Conservation (phyloP, 2,888 invertebrate species). For the Bembecia ichneumoniformis region DNA sequence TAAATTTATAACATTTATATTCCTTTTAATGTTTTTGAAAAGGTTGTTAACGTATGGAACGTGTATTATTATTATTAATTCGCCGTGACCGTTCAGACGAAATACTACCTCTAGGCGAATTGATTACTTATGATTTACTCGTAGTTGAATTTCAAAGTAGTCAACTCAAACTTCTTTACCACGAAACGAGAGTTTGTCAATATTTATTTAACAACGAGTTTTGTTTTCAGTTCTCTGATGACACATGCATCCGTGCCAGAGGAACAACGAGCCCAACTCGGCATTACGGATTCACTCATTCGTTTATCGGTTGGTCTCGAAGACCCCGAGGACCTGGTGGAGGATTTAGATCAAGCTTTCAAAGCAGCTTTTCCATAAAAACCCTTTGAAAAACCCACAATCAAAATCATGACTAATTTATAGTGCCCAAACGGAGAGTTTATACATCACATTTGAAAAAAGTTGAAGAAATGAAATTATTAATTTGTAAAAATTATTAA, state of each 20-base stretch:
- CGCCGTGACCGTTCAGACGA: too few relatives aligned
- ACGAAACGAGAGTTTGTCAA: too few relatives aligned
- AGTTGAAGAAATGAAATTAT: neutral
- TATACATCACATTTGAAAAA: neutral
- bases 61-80: too few relatives aligned
- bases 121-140: too few relatives aligned
- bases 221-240: slow-evolving; percentile 81
- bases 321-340: slow-evolving; percentile 85
- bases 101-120: too few relatives aligned
- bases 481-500: neutral
- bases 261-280: slow-evolving; percentile 78
- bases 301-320: slow-evolving; percentile 94
- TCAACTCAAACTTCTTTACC: too few relatives aligned
- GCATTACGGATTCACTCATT: slow-evolving; percentile 88
- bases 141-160: too few relatives aligned
- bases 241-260: slow-evolving; percentile 93
- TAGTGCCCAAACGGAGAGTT: neutral
- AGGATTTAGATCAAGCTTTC: slow-evolving; percentile 88
- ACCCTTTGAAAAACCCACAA: neutral
- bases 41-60: too few relatives aligned
- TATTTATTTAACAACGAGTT: too few relatives aligned
- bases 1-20: too few relatives aligned
- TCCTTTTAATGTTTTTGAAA: too few relatives aligned
- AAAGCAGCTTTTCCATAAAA: slow-evolving; percentile 50
- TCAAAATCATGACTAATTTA: neutral